These are phyloP conservation scores for Simalia tracyae DNA, from an alignment of 2,797 vertebrate species.

Conservation along the genomic window DNA sequence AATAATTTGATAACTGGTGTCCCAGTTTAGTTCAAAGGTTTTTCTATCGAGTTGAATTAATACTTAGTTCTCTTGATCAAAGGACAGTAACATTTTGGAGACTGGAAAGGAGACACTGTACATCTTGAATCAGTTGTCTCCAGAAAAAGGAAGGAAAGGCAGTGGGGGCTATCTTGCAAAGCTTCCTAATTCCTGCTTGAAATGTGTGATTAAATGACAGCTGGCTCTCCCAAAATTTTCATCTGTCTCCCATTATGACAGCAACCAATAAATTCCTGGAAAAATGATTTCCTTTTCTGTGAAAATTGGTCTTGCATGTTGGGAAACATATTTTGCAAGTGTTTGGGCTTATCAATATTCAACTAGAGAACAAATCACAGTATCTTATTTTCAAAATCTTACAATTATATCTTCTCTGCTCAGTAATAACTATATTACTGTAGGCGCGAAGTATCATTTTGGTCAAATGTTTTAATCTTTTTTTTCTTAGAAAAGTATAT, in stretches of 20 bases:
- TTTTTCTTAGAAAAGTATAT: neutral
- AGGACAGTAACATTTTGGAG: constrained; percentile 40
- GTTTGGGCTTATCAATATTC: neutral
- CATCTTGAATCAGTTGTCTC: constrained; percentile 49
- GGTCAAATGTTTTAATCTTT: neutral
- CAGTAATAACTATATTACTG: neutral
- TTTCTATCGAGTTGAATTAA: constrained; percentile 32
- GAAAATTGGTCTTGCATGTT: constrained; percentile 31
- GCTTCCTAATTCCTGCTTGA: constrained; percentile 43
- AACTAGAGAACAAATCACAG: constrained; percentile 30
- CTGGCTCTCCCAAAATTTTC: constrained; percentile 43
- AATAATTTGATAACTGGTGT: constrained; percentile 94
- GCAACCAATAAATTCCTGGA: constrained; percentile 39
- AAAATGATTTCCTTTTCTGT: constrained; percentile 45
- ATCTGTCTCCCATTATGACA: constrained; percentile 18
- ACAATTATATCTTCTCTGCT: neutral
- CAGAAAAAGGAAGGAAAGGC: constrained; percentile 42
- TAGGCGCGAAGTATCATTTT: neutral
- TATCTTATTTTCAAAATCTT: neutral
- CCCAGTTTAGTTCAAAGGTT: constrained; percentile 59
- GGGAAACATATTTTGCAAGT: constrained; percentile 15
- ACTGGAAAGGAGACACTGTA: constrained; percentile 27
- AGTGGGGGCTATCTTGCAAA: constrained; percentile 44
- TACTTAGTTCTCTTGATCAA: constrained; percentile 35
- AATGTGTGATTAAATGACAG: constrained; percentile 42